Evolutionary conservation across 2,797 vertebrate species (phyloP), one percentile per base, ranked within the genome.

Genomic region (Sternarchorhynchus goeldii): DNA sequence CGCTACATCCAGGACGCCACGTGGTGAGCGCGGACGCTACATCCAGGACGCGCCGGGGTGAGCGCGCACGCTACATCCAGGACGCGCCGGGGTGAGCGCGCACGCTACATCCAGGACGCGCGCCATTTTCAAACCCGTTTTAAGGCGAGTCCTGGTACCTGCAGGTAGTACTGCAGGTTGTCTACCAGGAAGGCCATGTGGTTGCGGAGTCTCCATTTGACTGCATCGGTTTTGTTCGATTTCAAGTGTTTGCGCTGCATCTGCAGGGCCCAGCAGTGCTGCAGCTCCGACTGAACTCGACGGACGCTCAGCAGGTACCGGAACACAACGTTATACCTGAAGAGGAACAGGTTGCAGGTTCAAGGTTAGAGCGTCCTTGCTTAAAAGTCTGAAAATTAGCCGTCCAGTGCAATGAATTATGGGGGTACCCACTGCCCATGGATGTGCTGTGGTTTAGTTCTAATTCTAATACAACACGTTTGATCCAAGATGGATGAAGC

Each of bases 171-270:
- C 88, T 99, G 98, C 83, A 99, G 95, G 86, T 99, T 99, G 85
- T 99, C 98, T 41, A 99, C 97, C 17, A 99, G 83, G 86, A 99
- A 99, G 0, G 96, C 96, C 98, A 99, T 99, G 91, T 99, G 98
- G 84, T 99, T 97, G 76, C 97, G 94, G 2, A 99, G 91, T 32
- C 96, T 93, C 94, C 95, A 99, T 88, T 98, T 98, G 32, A 96
- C 89, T 0, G 96, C 96, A 0, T 96, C 96, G 0, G 93, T 96
- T 88, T 95, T 93, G 87, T 95, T 96, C 21, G 95, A 97, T 76
- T 94, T 95, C 64, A 99, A 93, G 88, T 96, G 96, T 79, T 99
- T 99, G 84, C 96, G 94, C 85, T 96, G 95, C 98, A 98, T 99
- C 88, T 99, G 97, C 1, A 99, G 92, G 32, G 97, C 97, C 98